A percentile compares a stretch with the other conserved stretches of the same genome.
Evolutionary conservation across 2,888 invertebrate genomes (phyloP).

Genomic region (Leptarthrus brevirostris): DNA sequence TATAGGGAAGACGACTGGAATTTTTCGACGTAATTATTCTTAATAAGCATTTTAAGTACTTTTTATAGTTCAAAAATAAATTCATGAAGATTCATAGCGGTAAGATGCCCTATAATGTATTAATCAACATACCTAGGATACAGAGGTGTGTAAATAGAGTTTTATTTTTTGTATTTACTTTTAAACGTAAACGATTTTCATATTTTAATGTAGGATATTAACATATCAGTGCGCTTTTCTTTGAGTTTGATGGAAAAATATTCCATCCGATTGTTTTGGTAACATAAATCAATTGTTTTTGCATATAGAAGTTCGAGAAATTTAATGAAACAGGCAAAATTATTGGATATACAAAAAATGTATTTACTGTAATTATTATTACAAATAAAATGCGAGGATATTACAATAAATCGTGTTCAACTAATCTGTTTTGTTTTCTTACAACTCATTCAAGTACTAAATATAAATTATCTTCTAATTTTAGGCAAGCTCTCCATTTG

Average conservation of each 20-base stretch:
- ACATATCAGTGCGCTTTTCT: slow-evolving; percentile 46
- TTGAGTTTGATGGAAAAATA: too few relatives aligned
- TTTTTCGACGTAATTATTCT: slow-evolving; percentile 26
- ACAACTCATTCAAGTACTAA: too few relatives aligned
- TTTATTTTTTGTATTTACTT: slow-evolving; percentile 6
- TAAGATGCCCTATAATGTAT: background rate
- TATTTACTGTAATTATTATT: slow-evolving; percentile 38
- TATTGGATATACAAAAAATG: slow-evolving; percentile 30
- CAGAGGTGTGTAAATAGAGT: background rate
- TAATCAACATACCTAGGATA: background rate
- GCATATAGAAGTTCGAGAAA: background rate
- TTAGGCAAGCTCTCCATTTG: too few relatives aligned
- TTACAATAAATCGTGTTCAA: too few relatives aligned
- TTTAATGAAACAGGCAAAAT: background rate
- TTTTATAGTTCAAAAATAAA: background rate
- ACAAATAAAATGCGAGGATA: slow-evolving; percentile 19
- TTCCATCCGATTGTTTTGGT: background rate
- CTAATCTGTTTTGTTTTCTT: too few relatives aligned
- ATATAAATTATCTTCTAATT: too few relatives aligned
- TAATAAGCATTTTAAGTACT: background rate
- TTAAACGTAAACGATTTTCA: background rate
- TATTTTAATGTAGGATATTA: slow-evolving; percentile 35
- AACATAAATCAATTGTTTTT: background rate
- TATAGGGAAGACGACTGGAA: slow-evolving; percentile 22
- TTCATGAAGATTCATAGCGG: background rate